Evolutionary conservation across 1,140 invertebrate genomes (phyloP), one percentile per base, ranked within the genome.

Genomic region (Tetranychus cinnabarinus): DNA sequence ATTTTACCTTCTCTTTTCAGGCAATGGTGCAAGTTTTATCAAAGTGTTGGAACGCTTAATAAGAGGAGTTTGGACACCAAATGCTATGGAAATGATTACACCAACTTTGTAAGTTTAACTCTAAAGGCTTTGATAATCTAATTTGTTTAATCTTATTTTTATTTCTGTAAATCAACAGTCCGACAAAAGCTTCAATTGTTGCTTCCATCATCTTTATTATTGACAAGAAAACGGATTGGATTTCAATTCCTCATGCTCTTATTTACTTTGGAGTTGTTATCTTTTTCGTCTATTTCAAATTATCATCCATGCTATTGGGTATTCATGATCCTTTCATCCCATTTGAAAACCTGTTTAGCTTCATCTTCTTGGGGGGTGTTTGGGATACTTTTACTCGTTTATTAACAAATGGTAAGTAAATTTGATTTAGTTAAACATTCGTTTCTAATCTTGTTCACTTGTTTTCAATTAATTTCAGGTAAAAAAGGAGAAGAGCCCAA

Each of bases 211-310:
- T 98, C 66, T 97, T 98, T 73, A 85, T 97, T 42, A 71, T 97
- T 67, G 92, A 97, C 73, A 92, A 91, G 71, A 92, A 96, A 74
- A 92, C 89, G 56, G 87, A 93, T 70, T 78, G 89, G 67, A 95
- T 98, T 68, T 90, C 88, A 23, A 89, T 91, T 36, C 92, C 93
- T 33, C 92, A 97, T 73, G 85, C 90, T 52, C 76, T 97, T 3
- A 88, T 97, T 55, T 97, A 97, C 76, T 92, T 97, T 70, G 89
- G 90, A 64, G 88, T 97, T 67, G 90, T 97, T 23, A 89, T 95
- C 66, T 97, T 98, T 80, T 93, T 98, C 70, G 87, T 97, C 15
- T 97, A 98, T 75, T 97, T 98, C 75, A 97, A 97, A 80, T 71
- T 98, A 35, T 96, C 91, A 7, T 95, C 91, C 6, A 84, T 98